Conservation (phyloP, 1,140 invertebrate species). For the Eciton burchellii region DNA sequence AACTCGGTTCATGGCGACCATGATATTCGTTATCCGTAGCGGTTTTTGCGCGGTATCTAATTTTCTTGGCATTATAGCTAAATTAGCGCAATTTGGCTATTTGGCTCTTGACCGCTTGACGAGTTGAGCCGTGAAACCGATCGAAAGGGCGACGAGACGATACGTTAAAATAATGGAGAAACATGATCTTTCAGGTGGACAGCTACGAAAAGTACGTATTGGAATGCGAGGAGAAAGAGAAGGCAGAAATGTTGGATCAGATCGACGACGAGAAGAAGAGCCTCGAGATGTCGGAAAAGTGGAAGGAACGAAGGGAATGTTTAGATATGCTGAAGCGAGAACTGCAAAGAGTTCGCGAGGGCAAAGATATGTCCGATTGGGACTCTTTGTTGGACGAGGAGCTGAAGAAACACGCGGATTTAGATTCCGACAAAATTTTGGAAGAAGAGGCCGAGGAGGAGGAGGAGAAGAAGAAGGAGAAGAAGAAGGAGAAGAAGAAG, state of each 20-base stretch:
- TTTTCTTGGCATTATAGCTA: too few relatives aligned
- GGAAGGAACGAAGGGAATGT: conserved; percentile 82
- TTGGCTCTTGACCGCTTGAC: too few relatives aligned
- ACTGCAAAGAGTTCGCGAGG: conserved; percentile 79
- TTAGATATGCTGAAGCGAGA: conserved; percentile 83
- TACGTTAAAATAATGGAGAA: too few relatives aligned
- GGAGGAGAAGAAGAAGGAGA: conserved; percentile 60
- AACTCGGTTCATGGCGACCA: too few relatives aligned
- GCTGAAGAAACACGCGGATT: conserved; percentile 46
- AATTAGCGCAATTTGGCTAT: too few relatives aligned
- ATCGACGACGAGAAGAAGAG: conserved; percentile 41
- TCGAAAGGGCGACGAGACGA: too few relatives aligned
- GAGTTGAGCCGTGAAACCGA: too few relatives aligned
- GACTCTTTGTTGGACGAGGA: conserved; percentile 79
- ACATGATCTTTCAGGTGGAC: conserved; percentile 72
- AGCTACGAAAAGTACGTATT: conserved; percentile 82
- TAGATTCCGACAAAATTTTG: conserved; percentile 3
- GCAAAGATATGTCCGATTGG: conserved; percentile 78
- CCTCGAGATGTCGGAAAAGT: conserved; percentile 71
- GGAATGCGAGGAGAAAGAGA: conserved; percentile 81
- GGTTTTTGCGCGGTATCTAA: too few relatives aligned
- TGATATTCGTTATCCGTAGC: too few relatives aligned
- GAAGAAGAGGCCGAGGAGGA: conserved; percentile 59
- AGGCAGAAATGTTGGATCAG: conserved; percentile 54
- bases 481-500: conserved; percentile 29